Conservation (phyloP, 2,797 vertebrate genomes). For the Adrianichthys oophorus region DNA sequence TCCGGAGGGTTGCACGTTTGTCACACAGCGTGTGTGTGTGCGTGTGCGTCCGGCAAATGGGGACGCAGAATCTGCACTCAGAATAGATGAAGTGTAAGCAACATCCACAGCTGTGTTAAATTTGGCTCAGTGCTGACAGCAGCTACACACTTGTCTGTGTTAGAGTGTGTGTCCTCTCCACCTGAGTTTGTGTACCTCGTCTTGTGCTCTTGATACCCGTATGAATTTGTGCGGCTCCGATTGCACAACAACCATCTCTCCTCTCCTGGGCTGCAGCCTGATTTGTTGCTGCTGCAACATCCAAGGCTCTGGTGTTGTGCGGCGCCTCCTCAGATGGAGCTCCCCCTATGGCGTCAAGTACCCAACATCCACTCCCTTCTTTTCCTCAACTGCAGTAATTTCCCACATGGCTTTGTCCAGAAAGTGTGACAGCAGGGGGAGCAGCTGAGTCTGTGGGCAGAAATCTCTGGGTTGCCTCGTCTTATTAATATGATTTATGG, state of each 20-base stretch:
- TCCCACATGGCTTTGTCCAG: constrained; percentile 37
- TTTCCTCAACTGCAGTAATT: constrained; percentile 46
- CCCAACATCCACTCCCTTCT: constrained; percentile 23
- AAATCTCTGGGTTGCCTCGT: constrained; percentile 20
- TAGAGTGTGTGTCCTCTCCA: constrained; percentile 8
- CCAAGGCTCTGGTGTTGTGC: constrained; percentile 8
- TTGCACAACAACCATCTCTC: constrained; percentile 29
- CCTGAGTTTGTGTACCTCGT: constrained; percentile 30
- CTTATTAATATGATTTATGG: constrained; percentile 49
- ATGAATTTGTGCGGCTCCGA: constrained; percentile 24
- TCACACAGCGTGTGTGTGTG: constrained; percentile 27
- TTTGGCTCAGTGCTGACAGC: constrained; percentile 37
- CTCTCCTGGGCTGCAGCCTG: constrained; percentile 14
- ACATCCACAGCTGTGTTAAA: constrained; percentile 55
- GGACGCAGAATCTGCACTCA: constrained; percentile 8
- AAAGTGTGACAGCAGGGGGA: constrained; percentile 49
- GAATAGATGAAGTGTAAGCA: constrained; percentile 40
- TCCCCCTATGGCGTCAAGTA: background rate
- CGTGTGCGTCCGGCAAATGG: background rate
- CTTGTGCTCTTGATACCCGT: constrained; percentile 29
- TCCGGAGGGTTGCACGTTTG: constrained; percentile 30
- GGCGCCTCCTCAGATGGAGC: background rate
- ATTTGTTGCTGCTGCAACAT: constrained; percentile 24
- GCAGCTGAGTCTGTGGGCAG: constrained; percentile 20
- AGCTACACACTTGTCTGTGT: constrained; percentile 16